Evolutionary conservation across 2,888 invertebrate genomes (phyloP).

Genomic region (Cheilosia vulpina): DNA sequence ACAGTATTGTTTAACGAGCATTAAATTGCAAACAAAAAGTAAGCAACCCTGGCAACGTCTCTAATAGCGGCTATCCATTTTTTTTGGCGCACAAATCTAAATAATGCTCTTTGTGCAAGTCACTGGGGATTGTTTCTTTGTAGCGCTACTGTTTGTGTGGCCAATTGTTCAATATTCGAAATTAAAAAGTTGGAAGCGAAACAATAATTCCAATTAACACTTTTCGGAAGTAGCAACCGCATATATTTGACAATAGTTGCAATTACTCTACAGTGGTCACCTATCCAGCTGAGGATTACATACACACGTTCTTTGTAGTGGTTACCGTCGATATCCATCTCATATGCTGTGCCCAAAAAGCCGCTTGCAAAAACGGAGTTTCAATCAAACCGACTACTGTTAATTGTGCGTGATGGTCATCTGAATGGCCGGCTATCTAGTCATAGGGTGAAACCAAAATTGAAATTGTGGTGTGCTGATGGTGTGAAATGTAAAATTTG

Average conservation of each 20-base stretch:
- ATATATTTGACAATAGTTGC: constrained; percentile 6
- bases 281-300: neutral
- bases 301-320: neutral
- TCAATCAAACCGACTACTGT: constrained; percentile 40
- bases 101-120: neutral
- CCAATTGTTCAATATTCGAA: too few species aligned
- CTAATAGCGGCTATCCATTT: neutral
- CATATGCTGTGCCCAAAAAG: neutral
- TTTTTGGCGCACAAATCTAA: neutral
- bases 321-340: neutral
- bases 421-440: constrained; percentile 18
- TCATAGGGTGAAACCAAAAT: constrained; percentile 43
- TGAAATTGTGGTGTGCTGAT: constrained; percentile 46
- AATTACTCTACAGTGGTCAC: constrained; percentile 18
- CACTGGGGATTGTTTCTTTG: neutral
- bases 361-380: constrained; percentile 15
- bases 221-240: neutral
- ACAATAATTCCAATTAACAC: constrained; percentile 20
- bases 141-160: neutral
- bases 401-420: constrained; percentile 53
- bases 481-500: constrained; percentile 17
- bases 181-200: neutral
- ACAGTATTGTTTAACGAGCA: constrained; percentile 51
- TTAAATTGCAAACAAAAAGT: constrained; percentile 26
- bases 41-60: constrained; percentile 1